Percentiles rank a stretch among this genome's conserved stretches.
These are phyloP conservation scores for Lagopus leucura DNA, from an alignment of 2,113 vertebrate genomes.

Conservation along the genomic window DNA sequence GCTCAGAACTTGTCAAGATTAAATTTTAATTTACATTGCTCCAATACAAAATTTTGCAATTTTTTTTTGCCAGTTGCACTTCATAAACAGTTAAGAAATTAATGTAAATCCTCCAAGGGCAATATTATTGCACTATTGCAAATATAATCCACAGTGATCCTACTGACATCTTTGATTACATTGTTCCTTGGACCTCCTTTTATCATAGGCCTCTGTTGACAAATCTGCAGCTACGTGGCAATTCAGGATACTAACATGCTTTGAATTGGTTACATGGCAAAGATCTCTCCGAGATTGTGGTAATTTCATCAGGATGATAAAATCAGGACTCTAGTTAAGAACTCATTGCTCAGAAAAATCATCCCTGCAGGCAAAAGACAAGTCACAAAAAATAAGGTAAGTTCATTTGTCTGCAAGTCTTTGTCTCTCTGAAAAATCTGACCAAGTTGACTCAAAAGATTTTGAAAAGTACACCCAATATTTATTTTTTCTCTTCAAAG, in stretches of 20 bases:
- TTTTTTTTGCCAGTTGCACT: neutral
- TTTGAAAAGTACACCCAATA: neutral
- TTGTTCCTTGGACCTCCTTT: neutral
- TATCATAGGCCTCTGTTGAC: slow-evolving; percentile 6
- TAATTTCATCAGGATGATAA: slow-evolving; percentile 12
- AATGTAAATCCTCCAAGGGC: neutral
- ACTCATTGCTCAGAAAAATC: neutral
- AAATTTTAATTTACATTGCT: neutral
- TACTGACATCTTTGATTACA: neutral
- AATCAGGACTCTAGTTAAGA: neutral
- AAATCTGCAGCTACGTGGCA: neutral
- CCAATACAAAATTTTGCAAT: neutral
- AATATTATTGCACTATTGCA: neutral
- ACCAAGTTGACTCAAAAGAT: neutral
- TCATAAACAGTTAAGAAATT: slow-evolving; percentile 9
- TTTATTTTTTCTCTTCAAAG: slow-evolving; percentile 9
- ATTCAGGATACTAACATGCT: neutral
- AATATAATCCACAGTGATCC: neutral
- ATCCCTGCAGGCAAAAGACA: neutral
- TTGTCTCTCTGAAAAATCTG: neutral
- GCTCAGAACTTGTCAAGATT: neutral
- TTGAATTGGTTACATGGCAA: slow-evolving; percentile 12
- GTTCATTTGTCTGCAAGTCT: neutral
- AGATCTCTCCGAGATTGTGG: neutral
- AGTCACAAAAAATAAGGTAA: neutral